phyloP scores from a whole-genome alignment of 2,113 vertebrate genomes.

The Bambusicola thoracicus region DNA sequence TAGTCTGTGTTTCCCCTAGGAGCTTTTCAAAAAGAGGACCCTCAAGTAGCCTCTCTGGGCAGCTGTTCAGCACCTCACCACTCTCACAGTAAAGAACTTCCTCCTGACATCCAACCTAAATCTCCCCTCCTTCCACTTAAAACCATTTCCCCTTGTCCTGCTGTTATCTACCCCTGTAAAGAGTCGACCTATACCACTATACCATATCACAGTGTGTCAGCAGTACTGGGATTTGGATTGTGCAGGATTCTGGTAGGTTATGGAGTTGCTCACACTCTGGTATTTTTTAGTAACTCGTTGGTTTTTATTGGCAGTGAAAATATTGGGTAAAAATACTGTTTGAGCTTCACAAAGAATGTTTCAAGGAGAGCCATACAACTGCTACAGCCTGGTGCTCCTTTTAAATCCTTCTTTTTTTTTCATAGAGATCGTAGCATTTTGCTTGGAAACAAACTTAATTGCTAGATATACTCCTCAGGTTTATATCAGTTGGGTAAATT shows the following conservation, averaged over 20 bases:
- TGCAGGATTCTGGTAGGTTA: background rate
- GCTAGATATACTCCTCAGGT: background rate
- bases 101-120: no score
- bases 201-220: fast-evolving
- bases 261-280: background rate
- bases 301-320: background rate
- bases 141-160: no score
- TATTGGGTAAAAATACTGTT: background rate
- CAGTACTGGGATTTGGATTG: background rate
- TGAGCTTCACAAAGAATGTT: background rate
- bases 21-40: background rate
- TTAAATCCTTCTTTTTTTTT: background rate
- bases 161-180: no score
- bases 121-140: no score
- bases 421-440: background rate
- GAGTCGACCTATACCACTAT: no score
- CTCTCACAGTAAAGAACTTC: no score
- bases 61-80: no score
- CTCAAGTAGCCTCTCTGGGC: background rate
- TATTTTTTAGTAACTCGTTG: background rate
- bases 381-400: background rate
- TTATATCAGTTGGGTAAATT: background rate
- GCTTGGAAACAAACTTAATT: background rate
- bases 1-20: fast-evolving
- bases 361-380: background rate